A percentile compares a stretch with the other conserved stretches of the same genome.
phyloP scores from a whole-genome alignment of 1,140 invertebrate genomes.

The Antheraea pernyi region DNA sequence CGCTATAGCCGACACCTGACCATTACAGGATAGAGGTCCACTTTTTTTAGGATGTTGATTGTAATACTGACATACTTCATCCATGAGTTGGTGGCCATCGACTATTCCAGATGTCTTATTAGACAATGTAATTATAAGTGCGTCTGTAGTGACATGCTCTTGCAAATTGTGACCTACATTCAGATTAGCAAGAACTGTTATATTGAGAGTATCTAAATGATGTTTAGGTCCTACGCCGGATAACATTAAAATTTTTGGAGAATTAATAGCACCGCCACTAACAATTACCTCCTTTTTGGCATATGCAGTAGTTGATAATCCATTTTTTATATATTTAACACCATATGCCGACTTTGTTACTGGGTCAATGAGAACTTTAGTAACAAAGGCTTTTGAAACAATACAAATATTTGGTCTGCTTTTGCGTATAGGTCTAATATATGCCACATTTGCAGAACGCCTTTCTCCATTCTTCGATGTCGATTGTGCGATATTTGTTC shows the following conservation, averaged over 20 bases:
- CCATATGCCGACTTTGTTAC: constrained; percentile 84
- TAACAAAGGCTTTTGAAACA: constrained; percentile 84
- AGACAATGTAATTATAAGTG: constrained; percentile 74
- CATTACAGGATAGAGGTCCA: constrained; percentile 77
- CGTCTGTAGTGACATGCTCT: constrained; percentile 85
- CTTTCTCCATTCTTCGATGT: constrained; percentile 82
- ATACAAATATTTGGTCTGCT: constrained; percentile 86
- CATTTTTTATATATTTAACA: constrained; percentile 81
- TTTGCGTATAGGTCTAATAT: constrained; percentile 86
- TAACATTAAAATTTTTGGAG: constrained; percentile 87
- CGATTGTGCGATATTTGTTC: constrained; percentile 61
- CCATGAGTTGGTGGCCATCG: constrained; percentile 56
- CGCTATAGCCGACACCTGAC: constrained; percentile 71
- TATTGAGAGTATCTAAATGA: constrained; percentile 79
- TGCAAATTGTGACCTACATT: constrained; percentile 89
- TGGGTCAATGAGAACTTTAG: constrained; percentile 86
- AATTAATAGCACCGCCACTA: constrained; percentile 85
- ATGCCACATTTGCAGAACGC: constrained; percentile 86
- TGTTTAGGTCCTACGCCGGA: constrained; percentile 86
- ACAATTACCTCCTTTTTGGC: constrained; percentile 87
- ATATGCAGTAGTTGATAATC: constrained; percentile 69
- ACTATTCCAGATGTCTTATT: constrained; percentile 77
- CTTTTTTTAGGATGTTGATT: constrained; percentile 55
- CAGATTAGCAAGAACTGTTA: constrained; percentile 82
- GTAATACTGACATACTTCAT: constrained; percentile 78